phyloP scores from a whole-genome alignment of 2,113 vertebrate genomes.

The Sus scrofa region DNA sequence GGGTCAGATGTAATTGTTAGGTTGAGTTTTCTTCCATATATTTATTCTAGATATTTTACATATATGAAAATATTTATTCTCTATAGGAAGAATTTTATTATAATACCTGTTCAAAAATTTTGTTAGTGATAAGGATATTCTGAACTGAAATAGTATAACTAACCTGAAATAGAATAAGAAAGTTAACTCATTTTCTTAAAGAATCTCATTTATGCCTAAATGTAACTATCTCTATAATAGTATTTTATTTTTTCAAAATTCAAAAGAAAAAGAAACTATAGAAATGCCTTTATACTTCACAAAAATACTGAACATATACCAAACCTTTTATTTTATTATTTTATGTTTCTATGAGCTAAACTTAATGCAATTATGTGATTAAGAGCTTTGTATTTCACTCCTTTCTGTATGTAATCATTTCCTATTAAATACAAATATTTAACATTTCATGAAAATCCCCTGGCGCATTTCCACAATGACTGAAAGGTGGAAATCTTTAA shows the following conservation, averaged over 20 bases:
- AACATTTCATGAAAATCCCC: constrained; percentile 56
- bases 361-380: constrained; percentile 60
- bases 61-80: background rate
- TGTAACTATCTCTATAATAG: background rate
- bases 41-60: background rate
- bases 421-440: constrained; percentile 53
- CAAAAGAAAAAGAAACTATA: background rate
- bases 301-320: background rate
- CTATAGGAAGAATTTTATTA: background rate
- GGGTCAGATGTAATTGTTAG: background rate
- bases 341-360: constrained; percentile 26
- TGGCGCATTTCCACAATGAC: background rate
- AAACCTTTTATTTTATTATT: constrained; percentile 44
- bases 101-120: background rate
- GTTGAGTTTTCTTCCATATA: background rate
- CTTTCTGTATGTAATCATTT: background rate
- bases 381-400: background rate
- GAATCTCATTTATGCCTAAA: background rate
- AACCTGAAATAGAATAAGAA: background rate
- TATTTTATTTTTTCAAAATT: constrained; percentile 46
- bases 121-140: background rate
- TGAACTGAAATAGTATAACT: background rate
- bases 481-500: constrained; percentile 51
- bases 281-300: background rate
- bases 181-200: background rate